phyloP scores from a whole-genome alignment of 1,140 invertebrate genomes.

The Zaprionus ghesquierei region DNA sequence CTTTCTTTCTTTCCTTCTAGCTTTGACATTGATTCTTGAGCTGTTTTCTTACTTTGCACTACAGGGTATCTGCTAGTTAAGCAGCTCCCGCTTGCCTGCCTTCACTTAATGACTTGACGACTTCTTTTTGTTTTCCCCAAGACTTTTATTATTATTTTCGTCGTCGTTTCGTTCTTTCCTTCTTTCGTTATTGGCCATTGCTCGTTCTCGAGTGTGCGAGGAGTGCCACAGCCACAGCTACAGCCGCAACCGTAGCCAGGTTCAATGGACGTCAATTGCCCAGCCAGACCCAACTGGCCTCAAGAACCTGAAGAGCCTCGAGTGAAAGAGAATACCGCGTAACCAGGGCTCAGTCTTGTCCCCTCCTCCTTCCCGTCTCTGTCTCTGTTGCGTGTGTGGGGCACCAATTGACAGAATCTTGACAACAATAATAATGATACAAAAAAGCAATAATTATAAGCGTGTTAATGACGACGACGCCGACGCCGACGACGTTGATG shows the following conservation, averaged over 20 bases:
- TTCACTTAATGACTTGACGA: constrained; percentile 15
- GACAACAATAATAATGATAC: constrained; percentile 9
- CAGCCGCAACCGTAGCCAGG: constrained; percentile 17
- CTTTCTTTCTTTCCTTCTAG: neutral
- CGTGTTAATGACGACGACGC: neutral
- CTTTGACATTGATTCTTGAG: neutral
- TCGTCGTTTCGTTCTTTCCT: constrained; percentile 18
- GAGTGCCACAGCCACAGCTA: constrained; percentile 56
- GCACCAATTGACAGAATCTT: constrained; percentile 19
- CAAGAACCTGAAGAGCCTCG: constrained; percentile 16
- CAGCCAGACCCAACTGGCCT: neutral
- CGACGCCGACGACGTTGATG: constrained; percentile 10
- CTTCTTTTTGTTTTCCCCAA: constrained; percentile 14
- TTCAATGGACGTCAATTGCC: constrained; percentile 54
- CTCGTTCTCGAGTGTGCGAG: constrained; percentile 20
- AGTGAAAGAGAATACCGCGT: constrained; percentile 32
- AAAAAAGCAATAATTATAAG: neutral
- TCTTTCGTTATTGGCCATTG: constrained; percentile 27
- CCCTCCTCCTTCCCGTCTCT: neutral
- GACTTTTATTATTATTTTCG: constrained; percentile 4
- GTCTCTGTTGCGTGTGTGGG: constrained; percentile 16
- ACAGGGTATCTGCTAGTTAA: constrained; percentile 10
- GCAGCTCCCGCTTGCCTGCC: neutral
- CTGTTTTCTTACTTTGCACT: neutral
- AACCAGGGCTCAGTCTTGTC: neutral